A percentile compares a stretch with the other conserved stretches of the same genome.
Evolutionary conservation across 2,888 invertebrate genomes (phyloP).

Genomic region (Eurytoma adleriae): DNA sequence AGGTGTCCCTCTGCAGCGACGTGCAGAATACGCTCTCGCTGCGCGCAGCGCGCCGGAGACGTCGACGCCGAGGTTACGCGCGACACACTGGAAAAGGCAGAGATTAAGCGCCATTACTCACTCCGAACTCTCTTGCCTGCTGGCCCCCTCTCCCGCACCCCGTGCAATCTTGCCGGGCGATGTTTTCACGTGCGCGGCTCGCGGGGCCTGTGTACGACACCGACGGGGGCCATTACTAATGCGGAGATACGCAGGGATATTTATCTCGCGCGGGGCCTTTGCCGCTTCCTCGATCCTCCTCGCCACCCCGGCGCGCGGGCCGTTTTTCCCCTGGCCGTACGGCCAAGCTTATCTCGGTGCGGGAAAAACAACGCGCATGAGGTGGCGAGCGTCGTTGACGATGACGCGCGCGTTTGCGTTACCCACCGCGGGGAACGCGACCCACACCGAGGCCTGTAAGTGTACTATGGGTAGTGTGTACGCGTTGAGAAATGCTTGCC

Average conservation of each 20-base stretch:
- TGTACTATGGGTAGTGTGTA: background rate
- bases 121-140: background rate
- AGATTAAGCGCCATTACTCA: conserved; percentile 26
- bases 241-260: conserved; percentile 4
- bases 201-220: background rate
- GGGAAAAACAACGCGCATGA: background rate
- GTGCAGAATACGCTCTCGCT: too few species aligned
- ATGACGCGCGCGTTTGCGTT: background rate
- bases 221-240: conserved; percentile 14
- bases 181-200: background rate
- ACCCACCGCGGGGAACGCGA: background rate
- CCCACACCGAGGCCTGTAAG: background rate
- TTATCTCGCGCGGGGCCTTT: background rate
- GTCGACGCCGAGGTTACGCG: conserved; percentile 1
- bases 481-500: conserved; percentile 16
- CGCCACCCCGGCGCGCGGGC: background rate
- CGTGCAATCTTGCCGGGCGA: background rate
- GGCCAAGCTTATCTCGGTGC: background rate
- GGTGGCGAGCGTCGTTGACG: background rate
- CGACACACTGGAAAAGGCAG: conserved; percentile 21
- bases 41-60: background rate
- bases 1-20: too few species aligned
- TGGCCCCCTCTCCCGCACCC: too few species aligned
- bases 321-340: too few species aligned
- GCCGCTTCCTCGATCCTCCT: background rate